Evolutionary conservation across 2,888 invertebrate genomes (phyloP), one percentile per base, ranked within the genome.

Genomic region (Panopea generosa): DNA sequence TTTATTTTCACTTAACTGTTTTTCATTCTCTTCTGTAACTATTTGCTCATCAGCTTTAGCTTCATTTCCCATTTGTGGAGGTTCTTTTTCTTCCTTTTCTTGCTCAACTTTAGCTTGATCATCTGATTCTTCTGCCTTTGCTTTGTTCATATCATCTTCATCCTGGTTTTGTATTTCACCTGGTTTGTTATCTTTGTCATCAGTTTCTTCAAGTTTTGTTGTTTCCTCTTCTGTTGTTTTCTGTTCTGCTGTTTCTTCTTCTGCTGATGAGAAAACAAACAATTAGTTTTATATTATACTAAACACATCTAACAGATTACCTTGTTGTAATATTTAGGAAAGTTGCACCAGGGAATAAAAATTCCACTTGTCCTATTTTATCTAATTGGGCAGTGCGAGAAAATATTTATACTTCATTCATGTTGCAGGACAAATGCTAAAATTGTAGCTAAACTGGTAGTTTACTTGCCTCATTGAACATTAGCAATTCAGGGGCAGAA

Each of bases 31-130:
- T 9, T 65, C 67, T 16, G 27, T 59, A 1, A 65, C 75, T 53
- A 53, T 43, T 40, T 74, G 71, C 14, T 69, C 60, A 38, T 61
- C 75, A 56, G 56, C 71, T 26, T 66, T 77, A 26, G 66, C 67
- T 52, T 60, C 57, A 14, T 78, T 61, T 27, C 72, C 45, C 26
- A 27, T 43, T 33, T 59, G 56, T 22, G 67, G 57, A 33, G 45
- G 45, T 52, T 72, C 67, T 16, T 52, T 50, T 53, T 61, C 72
- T 9, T 53, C 69, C 14, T 59, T 24, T 40, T 49, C 66, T 16
- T 70, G 29, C 24, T 53, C 72, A 20, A 61, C 68, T 38, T 33
- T 29, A 22, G 29, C 40, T 18, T 62, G 33, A 49, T 57, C 57
- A 22, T 38, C 56, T 22, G 45, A 29, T 49, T 62, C 62, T 40